Conservation (phyloP, 2,888 invertebrate species). For the Ormia ochracea region DNA sequence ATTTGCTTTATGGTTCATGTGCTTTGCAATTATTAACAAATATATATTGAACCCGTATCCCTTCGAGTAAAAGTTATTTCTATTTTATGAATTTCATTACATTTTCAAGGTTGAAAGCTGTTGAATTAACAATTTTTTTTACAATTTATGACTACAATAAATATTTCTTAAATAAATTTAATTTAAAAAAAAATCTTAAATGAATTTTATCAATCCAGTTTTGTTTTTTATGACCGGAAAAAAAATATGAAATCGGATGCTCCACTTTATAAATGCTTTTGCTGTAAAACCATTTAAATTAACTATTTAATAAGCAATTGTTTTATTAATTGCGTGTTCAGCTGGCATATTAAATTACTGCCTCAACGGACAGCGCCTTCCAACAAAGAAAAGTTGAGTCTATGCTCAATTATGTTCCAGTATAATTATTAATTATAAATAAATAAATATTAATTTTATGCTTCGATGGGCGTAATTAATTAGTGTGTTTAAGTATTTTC, state of each 20-base stretch:
- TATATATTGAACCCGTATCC: too few species aligned
- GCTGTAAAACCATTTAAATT: neutral
- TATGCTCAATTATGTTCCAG: neutral
- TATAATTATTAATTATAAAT: neutral
- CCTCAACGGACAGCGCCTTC: neutral
- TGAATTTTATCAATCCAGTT: too few species aligned
- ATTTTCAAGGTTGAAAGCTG: too few species aligned
- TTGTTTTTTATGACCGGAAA: too few species aligned
- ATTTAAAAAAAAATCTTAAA: too few species aligned
- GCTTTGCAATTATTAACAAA: neutral
- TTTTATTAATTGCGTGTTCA: neutral
- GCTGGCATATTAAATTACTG: neutral
- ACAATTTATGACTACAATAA: too few species aligned
- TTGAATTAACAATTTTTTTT: too few species aligned
- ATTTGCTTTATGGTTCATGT: neutral
- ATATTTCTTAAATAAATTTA: too few species aligned
- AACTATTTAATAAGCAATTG: neutral
- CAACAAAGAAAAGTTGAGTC: neutral
- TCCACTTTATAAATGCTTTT: too few species aligned
- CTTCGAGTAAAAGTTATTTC: too few species aligned
- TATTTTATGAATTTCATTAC: too few species aligned
- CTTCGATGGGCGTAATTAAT: neutral
- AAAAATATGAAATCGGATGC: too few species aligned
- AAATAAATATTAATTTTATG: slow-evolving; percentile 12
- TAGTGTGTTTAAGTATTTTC: neutral